Base-by-base conservation (phyloP, 1,140 invertebrate genomes). In the Latrodectus geometricus region DNA sequence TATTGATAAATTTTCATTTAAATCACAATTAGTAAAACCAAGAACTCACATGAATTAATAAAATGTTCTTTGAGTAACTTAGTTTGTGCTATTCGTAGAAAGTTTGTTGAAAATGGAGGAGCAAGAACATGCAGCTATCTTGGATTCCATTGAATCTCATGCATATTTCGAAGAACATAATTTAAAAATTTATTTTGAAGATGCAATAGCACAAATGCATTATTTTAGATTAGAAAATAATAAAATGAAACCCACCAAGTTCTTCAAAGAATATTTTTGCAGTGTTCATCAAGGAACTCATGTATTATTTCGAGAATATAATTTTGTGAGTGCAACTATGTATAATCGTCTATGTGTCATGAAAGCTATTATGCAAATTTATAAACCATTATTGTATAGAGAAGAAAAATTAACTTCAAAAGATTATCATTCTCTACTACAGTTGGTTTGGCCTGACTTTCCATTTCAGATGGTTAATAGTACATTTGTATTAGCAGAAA, bases 211-310 rank as follows among this genome's bases (percentile, higher is more conserved):
- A 0, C 86, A 87, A 65, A 81, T 87, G 76, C 50, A 82, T 17
- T 87, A 78, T 15, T 56, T 68, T 14, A 61, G 86, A 1, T 49
- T 73, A 69, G 86, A 87, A 70, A 86, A 72, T 61, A 85, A 65
- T 52, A 87, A 82, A 79, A 80, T 69, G 8, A 87, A 87, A 50
- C 86, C 78, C 12, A 56, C 69, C 1, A 87, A 87, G 61, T 87
- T 87, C 56, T 65, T 87, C 23, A 81, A 81, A 15, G 86, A 87
- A 77, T 87, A 87, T 66, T 88, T 88, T 74, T 66, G 80, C 4
- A 88, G 87, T 83, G 87, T 88, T 68, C 87, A 88, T 23, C 87
- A 88, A 73, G 87, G 87, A 49, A 84, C 79, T 52, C 87, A 88
- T 49, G 23, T 88, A 23, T 20, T 88, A 9, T 84, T 88, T 74